Evolutionary conservation across 2,113 vertebrate genomes (phyloP), one percentile per base, ranked within the genome.

Genomic region (Monopterus albus): DNA sequence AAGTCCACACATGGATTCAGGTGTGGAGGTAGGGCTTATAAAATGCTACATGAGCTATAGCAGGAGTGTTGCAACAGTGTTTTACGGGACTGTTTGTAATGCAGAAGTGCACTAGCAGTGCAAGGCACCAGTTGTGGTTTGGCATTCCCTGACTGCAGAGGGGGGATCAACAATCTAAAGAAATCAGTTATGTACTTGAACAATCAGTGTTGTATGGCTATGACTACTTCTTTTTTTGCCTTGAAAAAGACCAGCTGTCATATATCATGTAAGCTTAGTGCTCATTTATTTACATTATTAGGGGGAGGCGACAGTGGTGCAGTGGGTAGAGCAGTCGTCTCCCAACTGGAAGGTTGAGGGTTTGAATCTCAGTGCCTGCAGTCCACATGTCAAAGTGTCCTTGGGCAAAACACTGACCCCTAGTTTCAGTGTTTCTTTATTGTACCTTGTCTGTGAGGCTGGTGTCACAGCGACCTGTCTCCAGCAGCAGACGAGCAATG

Each of bases 401-500:
- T n/a, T n/a, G n/a, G n/a, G n/a, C n/a, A n/a, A n/a, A n/a, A n/a
- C n/a, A n/a, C n/a, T n/a, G n/a, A n/a, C n/a, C n/a, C n/a, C n/a
- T n/a, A n/a, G n/a, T n/a, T n/a, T n/a, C n/a, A n/a, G n/a, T n/a
- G n/a, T n/a, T n/a, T n/a, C n/a, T n/a, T n/a, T 12, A 20, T n/a
- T 3, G 2, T 69, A 97, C 96, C 42, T 94, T 95, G 85, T 97
- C 96, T 0, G 73, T 85, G 43, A 96, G 93, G 4, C 88, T 62
- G 64, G 78, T 81, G 80, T 96, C 84, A 7, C 95, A 97, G 85
- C 66, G 75, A 2, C 94, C 92, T 1, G 79, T 89, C 1, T 95
- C 94, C 85, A 97, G 91, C 76, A 97, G 93, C 78, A 96, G 89
- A 3, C 86, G 85, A 1, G 91, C 90, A n/a, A 97, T 95, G 75